Percentiles rank a stretch among this genome's conserved stretches.
These are phyloP conservation scores for Latheticus oryzae DNA, from an alignment of 2,888 invertebrate genomes.

Conservation along the genomic window DNA sequence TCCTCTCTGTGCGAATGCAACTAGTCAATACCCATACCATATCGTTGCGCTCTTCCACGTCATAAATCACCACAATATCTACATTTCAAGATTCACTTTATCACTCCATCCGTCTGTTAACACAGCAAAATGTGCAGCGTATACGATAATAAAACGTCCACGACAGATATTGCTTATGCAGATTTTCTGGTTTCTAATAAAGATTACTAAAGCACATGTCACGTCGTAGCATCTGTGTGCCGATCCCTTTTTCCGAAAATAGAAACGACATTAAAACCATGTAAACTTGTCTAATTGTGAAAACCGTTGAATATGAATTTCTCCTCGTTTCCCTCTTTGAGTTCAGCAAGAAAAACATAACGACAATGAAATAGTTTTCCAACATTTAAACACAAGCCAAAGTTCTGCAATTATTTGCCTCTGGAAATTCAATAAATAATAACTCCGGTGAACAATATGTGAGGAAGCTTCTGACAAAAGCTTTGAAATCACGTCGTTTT, in stretches of 20 bases:
- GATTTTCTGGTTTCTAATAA: slow-evolving; percentile 27
- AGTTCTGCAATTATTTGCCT: neutral
- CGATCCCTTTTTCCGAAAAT: neutral
- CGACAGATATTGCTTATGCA: slow-evolving; percentile 36
- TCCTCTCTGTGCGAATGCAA: too few species aligned
- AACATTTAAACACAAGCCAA: slow-evolving; percentile 4
- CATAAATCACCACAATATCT: slow-evolving; percentile 20
- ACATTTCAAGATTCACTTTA: slow-evolving; percentile 23
- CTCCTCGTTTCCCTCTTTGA: neutral
- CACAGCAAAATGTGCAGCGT: slow-evolving; percentile 15
- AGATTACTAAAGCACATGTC: slow-evolving; percentile 10
- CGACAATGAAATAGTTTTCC: slow-evolving; percentile 14
- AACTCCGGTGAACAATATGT: neutral
- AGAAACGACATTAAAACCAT: slow-evolving; percentile 5
- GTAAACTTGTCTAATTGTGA: slow-evolving; percentile 5
- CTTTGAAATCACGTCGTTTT: slow-evolving; percentile 4
- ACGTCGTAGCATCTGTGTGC: neutral
- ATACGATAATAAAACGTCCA: slow-evolving; percentile 22
- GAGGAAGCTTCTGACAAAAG: neutral
- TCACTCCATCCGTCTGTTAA: slow-evolving; percentile 21
- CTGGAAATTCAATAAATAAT: slow-evolving; percentile 19
- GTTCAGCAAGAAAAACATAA: slow-evolving; percentile 7
- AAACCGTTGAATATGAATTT: slow-evolving; percentile 4
- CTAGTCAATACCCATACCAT: too few species aligned
- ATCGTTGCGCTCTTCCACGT: neutral